A percentile compares a stretch with the other conserved stretches of the same genome.
Conservation (phyloP, 1,140 invertebrate genomes). For the Galendromus occidentalis region DNA sequence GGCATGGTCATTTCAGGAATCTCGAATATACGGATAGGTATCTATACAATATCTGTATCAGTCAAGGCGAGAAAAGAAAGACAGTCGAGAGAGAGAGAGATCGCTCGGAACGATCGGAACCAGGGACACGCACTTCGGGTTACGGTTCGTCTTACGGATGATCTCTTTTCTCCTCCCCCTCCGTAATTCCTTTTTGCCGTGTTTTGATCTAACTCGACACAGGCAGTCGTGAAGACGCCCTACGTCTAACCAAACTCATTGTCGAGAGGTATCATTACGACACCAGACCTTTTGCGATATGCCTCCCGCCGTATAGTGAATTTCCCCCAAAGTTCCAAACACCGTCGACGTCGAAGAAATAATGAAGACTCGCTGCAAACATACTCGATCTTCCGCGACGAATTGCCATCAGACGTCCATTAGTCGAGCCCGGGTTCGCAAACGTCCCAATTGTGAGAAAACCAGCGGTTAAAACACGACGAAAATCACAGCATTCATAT, state of each 20-base stretch:
- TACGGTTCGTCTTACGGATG: no score
- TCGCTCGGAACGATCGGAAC: not conserved
- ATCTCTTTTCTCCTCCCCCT: not conserved
- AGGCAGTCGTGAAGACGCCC: conserved; percentile 14
- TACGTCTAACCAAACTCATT: conserved; percentile 14
- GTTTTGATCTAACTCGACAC: not conserved
- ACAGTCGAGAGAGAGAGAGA: not conserved
- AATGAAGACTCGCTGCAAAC: not conserved
- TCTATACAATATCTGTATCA: not conserved
- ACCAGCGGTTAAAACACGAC: no score
- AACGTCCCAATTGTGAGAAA: no score
- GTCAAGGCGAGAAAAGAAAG: not conserved
- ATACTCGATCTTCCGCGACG: no score
- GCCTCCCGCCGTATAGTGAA: conserved; percentile 5
- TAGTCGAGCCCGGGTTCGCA: no score
- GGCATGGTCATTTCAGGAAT: not conserved
- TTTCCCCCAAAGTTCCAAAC: not conserved
- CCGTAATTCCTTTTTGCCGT: conserved; percentile 12
- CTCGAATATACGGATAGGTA: not conserved
- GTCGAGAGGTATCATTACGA: conserved; percentile 13
- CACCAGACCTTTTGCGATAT: conserved; percentile 6
- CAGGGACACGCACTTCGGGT: not conserved
- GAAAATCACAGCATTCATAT: no score
- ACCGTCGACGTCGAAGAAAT: conserved; percentile 2
- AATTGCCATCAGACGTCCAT: no score